Conservation (phyloP, 2,113 vertebrate species). For the Microcebus murinus region DNA sequence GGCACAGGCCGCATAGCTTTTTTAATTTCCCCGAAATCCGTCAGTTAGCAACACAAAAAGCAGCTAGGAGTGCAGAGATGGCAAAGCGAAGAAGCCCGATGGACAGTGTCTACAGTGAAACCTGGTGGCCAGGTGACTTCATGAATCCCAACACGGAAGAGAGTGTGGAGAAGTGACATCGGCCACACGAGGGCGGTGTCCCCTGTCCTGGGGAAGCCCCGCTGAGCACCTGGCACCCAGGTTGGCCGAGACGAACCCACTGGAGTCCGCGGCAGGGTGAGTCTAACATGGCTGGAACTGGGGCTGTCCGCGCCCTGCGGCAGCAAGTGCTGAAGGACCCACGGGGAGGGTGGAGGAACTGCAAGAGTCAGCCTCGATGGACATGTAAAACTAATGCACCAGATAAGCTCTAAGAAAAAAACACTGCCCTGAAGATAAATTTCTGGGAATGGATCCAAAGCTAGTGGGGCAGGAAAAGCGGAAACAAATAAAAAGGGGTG, state of each 20-base stretch:
- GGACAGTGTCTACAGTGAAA: background rate
- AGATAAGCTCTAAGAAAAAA: background rate
- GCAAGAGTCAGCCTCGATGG: rapidly evolving
- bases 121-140: background rate
- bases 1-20: rapidly evolving
- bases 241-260: background rate
- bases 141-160: background rate
- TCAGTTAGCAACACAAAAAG: no score
- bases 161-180: background rate
- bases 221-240: no score
- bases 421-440: background rate
- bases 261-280: background rate
- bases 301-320: rapidly evolving
- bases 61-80: rapidly evolving
- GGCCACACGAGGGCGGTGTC: no score
- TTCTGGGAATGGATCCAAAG: background rate
- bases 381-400: background rate
- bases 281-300: background rate
- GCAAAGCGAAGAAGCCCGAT: background rate
- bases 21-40: background rate
- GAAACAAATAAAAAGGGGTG: background rate
- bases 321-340: rapidly evolving
- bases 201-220: background rate
- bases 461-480: background rate
- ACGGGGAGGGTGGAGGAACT: background rate